A percentile compares a stretch with the other conserved stretches of the same genome.
Evolutionary conservation across 2,888 invertebrate species (phyloP).

Genomic region (Drosophila anomelani): DNA sequence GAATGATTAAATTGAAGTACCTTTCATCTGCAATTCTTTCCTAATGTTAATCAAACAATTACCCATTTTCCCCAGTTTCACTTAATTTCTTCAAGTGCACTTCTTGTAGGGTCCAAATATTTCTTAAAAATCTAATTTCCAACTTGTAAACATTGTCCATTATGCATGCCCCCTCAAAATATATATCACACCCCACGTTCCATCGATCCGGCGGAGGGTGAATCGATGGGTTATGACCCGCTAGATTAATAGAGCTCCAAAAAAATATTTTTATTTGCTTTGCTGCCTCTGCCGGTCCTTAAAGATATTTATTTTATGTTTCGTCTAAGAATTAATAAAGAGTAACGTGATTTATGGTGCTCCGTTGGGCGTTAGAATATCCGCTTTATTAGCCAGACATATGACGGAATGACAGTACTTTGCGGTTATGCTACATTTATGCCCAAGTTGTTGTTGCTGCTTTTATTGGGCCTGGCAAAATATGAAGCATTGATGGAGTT

Average conservation of each 20-base stretch:
- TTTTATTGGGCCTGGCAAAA: constrained; percentile 29
- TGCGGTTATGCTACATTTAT: constrained; percentile 41
- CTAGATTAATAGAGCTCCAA: constrained; percentile 23
- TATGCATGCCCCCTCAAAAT: constrained; percentile 4
- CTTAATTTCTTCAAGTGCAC: background rate
- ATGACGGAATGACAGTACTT: constrained; percentile 39
- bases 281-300: constrained; percentile 20
- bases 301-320: constrained; percentile 30
- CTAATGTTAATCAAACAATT: no score
- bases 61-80: background rate
- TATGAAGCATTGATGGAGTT: constrained; percentile 37
- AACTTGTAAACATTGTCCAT: constrained; percentile 15
- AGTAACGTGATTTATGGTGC: constrained; percentile 28
- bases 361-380: constrained; percentile 12
- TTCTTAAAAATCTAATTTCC: constrained; percentile 4
- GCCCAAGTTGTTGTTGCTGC: constrained; percentile 4
- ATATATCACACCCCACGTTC: background rate
- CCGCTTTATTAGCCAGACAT: constrained; percentile 38
- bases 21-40: no score
- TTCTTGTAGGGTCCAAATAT: background rate
- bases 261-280: constrained; percentile 23
- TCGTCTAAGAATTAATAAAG: constrained; percentile 35
- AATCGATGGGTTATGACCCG: constrained; percentile 21
- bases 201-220: constrained; percentile 20
- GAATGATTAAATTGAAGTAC: no score